A percentile compares a stretch with the other conserved stretches of the same genome.
These are phyloP conservation scores for Craniophora ligustri DNA, from an alignment of 2,888 invertebrate species.

Conservation along the genomic window DNA sequence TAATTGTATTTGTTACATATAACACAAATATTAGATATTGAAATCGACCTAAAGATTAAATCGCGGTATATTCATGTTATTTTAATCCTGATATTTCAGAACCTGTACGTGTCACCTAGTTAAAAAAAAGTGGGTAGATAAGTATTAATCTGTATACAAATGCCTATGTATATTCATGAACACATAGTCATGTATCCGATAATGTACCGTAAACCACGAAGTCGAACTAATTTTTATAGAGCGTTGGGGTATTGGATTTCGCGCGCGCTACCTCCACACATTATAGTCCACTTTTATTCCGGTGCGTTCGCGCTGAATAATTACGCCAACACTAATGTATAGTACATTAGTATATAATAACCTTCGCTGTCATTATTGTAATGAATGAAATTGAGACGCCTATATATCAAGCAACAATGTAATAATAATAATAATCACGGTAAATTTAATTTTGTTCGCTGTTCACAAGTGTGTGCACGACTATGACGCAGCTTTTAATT, in stretches of 20 bases:
- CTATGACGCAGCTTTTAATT: background rate
- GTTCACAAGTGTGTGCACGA: background rate
- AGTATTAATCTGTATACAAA: slow-evolving; percentile 22
- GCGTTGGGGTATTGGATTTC: slow-evolving; percentile 36
- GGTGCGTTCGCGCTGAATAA: slow-evolving; percentile 58
- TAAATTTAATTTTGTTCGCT: background rate
- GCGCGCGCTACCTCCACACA: slow-evolving; percentile 42
- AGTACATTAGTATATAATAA: no score
- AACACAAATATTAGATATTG: no score
- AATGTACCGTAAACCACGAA: slow-evolving; percentile 49
- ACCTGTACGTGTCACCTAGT: no score
- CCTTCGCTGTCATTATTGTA: slow-evolving; percentile 50
- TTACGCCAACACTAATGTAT: slow-evolving; percentile 56
- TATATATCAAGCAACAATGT: background rate
- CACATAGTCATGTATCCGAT: slow-evolving; percentile 32
- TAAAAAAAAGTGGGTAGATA: no score
- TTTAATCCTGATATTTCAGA: no score
- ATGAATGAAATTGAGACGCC: slow-evolving; percentile 28
- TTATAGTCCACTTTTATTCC: slow-evolving; percentile 34
- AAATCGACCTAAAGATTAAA: background rate
- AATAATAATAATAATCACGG: background rate
- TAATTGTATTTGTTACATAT: no score
- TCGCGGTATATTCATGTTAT: no score
- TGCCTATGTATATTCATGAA: slow-evolving; percentile 44
- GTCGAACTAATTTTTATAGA: slow-evolving; percentile 53